Evolutionary conservation across 2,113 vertebrate genomes (phyloP), one percentile per base, ranked within the genome.

Genomic region (Geothlypis trichas): DNA sequence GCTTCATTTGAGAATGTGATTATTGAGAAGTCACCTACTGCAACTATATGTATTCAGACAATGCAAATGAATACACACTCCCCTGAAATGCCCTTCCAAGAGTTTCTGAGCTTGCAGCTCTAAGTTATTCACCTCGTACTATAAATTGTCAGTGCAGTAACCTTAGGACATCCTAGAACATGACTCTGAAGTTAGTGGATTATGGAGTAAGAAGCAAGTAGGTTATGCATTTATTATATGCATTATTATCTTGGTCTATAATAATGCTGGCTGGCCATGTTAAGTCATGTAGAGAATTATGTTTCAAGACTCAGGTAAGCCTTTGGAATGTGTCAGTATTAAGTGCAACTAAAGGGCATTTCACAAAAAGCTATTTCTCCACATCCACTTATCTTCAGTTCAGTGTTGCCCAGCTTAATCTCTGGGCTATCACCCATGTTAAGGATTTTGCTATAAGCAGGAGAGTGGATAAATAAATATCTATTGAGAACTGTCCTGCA

Each of bases 181-280:
- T 10, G 31, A 87, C 52, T 80, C 75, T 92, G 76, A 93, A 94
- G 44, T 81, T 88, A 91, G 84, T 96, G 83, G 85, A 85, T 84
- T 86, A 68, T 75, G 92, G 65, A 94, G 80, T 72, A 86, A 96
- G 95, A 90, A 93, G 62, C 15, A 3, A 92, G 75, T 41, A 95
- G 68, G 92, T 86, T 97, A 81, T 57, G 85, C 47, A 35, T 92
- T 77, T 94, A 72, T 77, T 67, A 69, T 35, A 20, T 84, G 52
- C 82, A 54, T 74, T 71, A 58, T 76, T 82, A 78, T 69, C 58
- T 59, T 77, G 51, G 72, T 67, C 90, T 95, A 51, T 96, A 96
- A 95, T 96, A 94, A 93, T 78, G 55, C 30, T 67, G 74, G 42
- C 58, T 73, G 81, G 68, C 87, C 63, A 20, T 84, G 88, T 91